Evolutionary conservation across 2,888 invertebrate species (phyloP).

Genomic region (Meliscaeva auricollis): DNA sequence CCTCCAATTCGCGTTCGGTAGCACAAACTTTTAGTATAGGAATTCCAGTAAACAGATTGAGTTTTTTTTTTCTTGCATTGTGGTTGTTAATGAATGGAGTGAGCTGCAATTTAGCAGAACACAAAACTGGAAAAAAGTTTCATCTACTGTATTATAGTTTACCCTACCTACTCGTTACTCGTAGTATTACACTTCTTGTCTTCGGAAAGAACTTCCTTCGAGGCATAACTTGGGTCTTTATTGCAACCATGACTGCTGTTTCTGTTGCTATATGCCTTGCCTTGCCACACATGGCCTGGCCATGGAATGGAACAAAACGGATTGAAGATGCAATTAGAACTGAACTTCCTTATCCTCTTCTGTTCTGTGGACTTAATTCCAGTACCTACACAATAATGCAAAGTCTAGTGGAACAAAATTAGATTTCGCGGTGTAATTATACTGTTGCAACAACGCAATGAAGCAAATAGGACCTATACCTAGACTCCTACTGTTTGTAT

Average conservation of each 20-base stretch:
- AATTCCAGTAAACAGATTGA: slow-evolving; percentile 32
- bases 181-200: slow-evolving; percentile 21
- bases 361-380: slow-evolving; percentile 65
- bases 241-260: slow-evolving; percentile 24
- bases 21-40: slow-evolving; percentile 37
- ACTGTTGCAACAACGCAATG: slow-evolving; percentile 35
- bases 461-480: slow-evolving; percentile 17
- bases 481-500: slow-evolving; percentile 16
- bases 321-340: slow-evolving; percentile 72
- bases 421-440: slow-evolving; percentile 74
- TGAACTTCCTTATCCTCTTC: slow-evolving; percentile 69
- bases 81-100: slow-evolving; percentile 40
- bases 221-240: slow-evolving; percentile 28
- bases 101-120: slow-evolving; percentile 66
- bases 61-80: background rate
- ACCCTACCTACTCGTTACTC: background rate
- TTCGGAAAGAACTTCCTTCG: slow-evolving; percentile 39
- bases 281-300: slow-evolving; percentile 23
- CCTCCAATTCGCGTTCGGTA: background rate
- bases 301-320: slow-evolving; percentile 30
- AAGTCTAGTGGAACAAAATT: slow-evolving; percentile 73
- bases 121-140: slow-evolving; percentile 52
- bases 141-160: slow-evolving; percentile 21
- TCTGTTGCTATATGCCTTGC: background rate
- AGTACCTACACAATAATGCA: slow-evolving; percentile 38